Percentiles rank a stretch among this genome's conserved stretches.
Evolutionary conservation across 2,113 vertebrate species (phyloP).

Genomic region (Polypterus bichir): DNA sequence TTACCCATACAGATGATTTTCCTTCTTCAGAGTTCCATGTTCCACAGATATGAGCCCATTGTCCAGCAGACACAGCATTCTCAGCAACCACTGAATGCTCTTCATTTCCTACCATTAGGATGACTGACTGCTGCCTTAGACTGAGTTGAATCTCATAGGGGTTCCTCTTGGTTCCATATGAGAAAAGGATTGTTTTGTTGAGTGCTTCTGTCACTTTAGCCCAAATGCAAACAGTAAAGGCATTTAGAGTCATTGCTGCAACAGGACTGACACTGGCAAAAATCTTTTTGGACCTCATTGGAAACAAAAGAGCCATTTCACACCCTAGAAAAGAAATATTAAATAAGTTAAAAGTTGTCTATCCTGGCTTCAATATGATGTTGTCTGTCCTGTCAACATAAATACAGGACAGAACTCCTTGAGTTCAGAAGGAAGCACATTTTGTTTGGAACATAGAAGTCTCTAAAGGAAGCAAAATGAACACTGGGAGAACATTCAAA

Average conservation of each 20-base stretch:
- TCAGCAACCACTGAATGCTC: slow-evolving; percentile 48
- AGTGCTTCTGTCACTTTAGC: slow-evolving; percentile 60
- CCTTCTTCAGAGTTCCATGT: slow-evolving; percentile 70
- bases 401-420: neutral
- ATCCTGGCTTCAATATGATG: neutral
- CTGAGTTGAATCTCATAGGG: slow-evolving; percentile 82
- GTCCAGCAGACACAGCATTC: slow-evolving; percentile 26
- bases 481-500: no score
- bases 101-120: slow-evolving; percentile 56
- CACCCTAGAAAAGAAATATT: slow-evolving; percentile 52
- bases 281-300: slow-evolving; percentile 81
- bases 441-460: no score
- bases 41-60: slow-evolving; percentile 76
- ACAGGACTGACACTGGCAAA: slow-evolving; percentile 61
- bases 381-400: neutral
- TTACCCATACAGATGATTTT: slow-evolving; percentile 53
- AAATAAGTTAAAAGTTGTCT: neutral
- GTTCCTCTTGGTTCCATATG: slow-evolving; percentile 74
- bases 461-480: no score
- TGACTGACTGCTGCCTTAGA: slow-evolving; percentile 41
- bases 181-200: slow-evolving; percentile 79
- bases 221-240: slow-evolving; percentile 81
- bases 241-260: slow-evolving; percentile 39
- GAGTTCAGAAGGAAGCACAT: no score
- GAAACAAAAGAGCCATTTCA: slow-evolving; percentile 77